phyloP scores from a whole-genome alignment of 1,140 invertebrate species.

The Drosophila repleta region DNA sequence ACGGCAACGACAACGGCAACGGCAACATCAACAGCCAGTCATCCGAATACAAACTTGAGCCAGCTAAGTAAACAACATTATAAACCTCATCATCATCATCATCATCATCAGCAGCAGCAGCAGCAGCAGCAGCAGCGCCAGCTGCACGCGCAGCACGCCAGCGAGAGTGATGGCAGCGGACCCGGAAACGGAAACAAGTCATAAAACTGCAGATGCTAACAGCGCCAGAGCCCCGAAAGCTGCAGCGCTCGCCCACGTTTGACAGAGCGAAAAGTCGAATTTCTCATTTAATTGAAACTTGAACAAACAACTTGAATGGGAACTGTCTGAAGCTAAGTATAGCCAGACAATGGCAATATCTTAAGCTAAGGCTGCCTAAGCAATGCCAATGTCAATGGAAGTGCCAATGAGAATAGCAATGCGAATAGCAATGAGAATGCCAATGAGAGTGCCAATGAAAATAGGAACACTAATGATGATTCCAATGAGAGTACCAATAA shows the following conservation, averaged over 20 bases:
- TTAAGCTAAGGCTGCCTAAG: too few relatives aligned
- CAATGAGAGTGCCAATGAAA: too few relatives aligned
- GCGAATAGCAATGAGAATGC: too few relatives aligned
- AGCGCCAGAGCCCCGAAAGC: not conserved
- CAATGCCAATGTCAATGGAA: too few relatives aligned
- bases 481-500: too few relatives aligned
- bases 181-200: conserved; percentile 65
- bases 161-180: not conserved
- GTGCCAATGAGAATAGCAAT: too few relatives aligned
- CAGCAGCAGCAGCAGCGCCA: not conserved
- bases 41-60: conserved; percentile 36
- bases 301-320: too few relatives aligned
- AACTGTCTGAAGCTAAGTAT: too few relatives aligned
- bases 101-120: not conserved
- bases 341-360: too few relatives aligned
- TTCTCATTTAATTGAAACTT: too few relatives aligned
- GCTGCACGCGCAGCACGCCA: not conserved
- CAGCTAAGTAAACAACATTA: conserved; percentile 58
- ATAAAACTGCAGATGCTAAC: conserved; percentile 51
- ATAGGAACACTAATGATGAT: too few relatives aligned
- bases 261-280: not conserved
- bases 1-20: conserved; percentile 41
- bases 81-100: conserved; percentile 16
- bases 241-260: not conserved
- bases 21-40: conserved; percentile 31